Percentiles rank a stretch among this genome's conserved stretches.
Conservation (phyloP, 2,113 vertebrate species). For the Nansenia antarctica region DNA sequence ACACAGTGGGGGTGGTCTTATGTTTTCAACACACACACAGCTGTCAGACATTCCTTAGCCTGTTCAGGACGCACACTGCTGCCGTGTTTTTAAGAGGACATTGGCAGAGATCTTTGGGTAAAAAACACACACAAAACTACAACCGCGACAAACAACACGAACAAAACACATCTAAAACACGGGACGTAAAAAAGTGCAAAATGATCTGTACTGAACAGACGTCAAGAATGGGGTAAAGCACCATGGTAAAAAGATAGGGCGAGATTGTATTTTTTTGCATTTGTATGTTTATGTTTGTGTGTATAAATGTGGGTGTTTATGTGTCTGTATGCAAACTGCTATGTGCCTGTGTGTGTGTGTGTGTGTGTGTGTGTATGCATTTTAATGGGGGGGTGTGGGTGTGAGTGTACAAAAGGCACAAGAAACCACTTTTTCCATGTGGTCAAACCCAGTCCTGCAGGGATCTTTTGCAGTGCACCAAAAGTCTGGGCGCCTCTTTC, state of each 20-base stretch:
- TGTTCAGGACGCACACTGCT: slow-evolving; percentile 32
- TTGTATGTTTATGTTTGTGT: slow-evolving; percentile 7
- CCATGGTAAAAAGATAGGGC: slow-evolving; percentile 23
- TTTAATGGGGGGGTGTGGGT: neutral
- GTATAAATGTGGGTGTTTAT: neutral
- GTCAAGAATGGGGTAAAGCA: slow-evolving; percentile 41
- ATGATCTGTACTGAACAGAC: slow-evolving; percentile 30
- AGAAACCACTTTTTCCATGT: neutral
- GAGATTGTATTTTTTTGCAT: slow-evolving; percentile 13
- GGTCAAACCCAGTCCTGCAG: slow-evolving; percentile 97
- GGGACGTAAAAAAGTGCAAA: slow-evolving; percentile 64
- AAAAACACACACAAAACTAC: slow-evolving; percentile 9
- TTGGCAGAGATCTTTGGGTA: neutral
- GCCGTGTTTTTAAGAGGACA: slow-evolving; percentile 10
- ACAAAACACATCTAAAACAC: slow-evolving; percentile 27
- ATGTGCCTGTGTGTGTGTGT: slow-evolving; percentile 21
- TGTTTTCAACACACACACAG: slow-evolving; percentile 35
- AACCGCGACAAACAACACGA: slow-evolving; percentile 28
- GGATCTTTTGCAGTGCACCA: slow-evolving; percentile 97
- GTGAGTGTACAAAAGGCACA: no score
- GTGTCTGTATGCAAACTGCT: slow-evolving; percentile 5
- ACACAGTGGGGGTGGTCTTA: slow-evolving; percentile 39
- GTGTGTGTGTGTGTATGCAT: slow-evolving; percentile 13
- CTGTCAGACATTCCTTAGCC: slow-evolving; percentile 63
- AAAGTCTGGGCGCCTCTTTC: slow-evolving; percentile 86